Evolutionary conservation across 1,140 invertebrate species (phyloP).

Genomic region (Elysia chlorotica): DNA sequence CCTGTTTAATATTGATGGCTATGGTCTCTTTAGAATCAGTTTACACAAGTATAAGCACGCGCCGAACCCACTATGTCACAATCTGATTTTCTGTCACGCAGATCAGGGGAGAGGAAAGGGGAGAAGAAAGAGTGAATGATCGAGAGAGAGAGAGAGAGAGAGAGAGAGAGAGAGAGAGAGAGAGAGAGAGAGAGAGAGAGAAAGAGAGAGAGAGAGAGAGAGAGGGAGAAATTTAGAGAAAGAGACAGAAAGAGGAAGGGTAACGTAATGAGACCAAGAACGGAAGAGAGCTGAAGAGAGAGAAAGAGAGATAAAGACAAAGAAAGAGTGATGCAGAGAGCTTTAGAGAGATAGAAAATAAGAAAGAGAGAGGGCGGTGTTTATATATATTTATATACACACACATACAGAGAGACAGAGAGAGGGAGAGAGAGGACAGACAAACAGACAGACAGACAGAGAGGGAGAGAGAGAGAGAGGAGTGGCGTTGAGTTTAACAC

Average conservation of each 20-base stretch:
- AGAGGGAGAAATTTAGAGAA: background rate
- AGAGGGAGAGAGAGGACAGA: conserved; percentile 7
- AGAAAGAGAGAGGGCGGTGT: background rate
- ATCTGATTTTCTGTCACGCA: background rate
- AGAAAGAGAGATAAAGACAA: background rate
- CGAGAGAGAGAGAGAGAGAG: conserved; percentile 2
- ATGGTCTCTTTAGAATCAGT: no score
- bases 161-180: background rate
- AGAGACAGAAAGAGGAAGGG: background rate
- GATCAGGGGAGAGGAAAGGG: background rate
- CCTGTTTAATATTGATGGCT: no score
- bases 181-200: background rate
- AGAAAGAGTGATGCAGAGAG: background rate
- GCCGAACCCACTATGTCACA: no score
- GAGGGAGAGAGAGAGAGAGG: background rate
- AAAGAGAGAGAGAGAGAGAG: background rate
- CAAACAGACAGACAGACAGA: background rate
- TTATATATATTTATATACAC: no score
- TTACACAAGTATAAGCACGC: no score
- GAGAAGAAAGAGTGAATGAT: background rate
- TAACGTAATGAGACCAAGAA: background rate
- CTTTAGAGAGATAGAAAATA: background rate
- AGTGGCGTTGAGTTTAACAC: no score
- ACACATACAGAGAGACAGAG: conserved; percentile 2
- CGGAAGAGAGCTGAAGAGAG: background rate